These are phyloP conservation scores for Pelodytes ibericus DNA, from an alignment of 2,797 vertebrate genomes.

Conservation along the genomic window DNA sequence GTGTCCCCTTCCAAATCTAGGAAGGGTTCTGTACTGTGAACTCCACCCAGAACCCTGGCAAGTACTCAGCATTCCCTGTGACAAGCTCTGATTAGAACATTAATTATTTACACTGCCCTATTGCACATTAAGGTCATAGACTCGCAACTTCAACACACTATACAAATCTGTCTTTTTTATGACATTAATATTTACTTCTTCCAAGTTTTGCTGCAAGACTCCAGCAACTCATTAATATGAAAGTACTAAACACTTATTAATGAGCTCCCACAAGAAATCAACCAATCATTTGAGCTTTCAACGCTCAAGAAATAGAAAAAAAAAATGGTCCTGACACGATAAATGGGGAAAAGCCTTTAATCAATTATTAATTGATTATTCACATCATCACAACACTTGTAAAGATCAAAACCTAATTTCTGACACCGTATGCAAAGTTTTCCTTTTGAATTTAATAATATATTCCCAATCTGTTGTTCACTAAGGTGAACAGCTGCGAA, in stretches of 20 bases:
- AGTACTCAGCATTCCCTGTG: too few relatives aligned
- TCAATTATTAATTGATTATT: constrained; percentile 68
- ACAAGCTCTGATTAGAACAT: too few relatives aligned
- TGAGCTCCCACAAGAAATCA: constrained; percentile 4
- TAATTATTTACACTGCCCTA: too few relatives aligned
- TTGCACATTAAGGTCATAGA: not conserved
- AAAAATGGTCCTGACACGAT: constrained; percentile 36
- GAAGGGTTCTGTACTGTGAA: too few relatives aligned
- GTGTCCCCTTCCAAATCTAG: too few relatives aligned
- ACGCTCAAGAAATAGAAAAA: constrained; percentile 57
- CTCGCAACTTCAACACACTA: not conserved
- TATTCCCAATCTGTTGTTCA: constrained; percentile 65
- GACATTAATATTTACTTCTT: not conserved
- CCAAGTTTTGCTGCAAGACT: constrained; percentile 14
- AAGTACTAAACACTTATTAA: constrained; percentile 4
- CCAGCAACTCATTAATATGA: constrained; percentile 6
- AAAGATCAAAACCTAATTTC: constrained; percentile 67
- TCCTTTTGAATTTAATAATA: constrained; percentile 65
- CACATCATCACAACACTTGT: constrained; percentile 59
- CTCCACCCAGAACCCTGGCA: too few relatives aligned
- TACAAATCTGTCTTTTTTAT: not conserved
- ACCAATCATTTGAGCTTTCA: constrained; percentile 39
- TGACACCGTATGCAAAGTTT: constrained; percentile 67
- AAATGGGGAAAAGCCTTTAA: constrained; percentile 61
- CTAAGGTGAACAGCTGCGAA: constrained; percentile 65